Base-by-base conservation (phyloP, 2,888 invertebrate species). In the Scaptomyza reducta region DNA sequence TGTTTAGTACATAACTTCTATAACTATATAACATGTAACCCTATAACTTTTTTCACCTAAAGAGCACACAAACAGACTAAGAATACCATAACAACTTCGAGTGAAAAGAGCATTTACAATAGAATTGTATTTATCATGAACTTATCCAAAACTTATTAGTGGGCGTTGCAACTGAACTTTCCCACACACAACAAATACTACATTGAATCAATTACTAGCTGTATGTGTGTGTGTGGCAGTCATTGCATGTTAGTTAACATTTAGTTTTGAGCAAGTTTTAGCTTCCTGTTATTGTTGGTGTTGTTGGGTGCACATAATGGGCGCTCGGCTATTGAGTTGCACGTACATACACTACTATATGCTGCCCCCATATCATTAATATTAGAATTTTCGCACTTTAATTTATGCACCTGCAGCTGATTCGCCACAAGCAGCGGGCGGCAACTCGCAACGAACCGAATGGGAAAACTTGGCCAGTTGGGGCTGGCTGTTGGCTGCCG, bases 121-220 rank as follows among this genome's bases (percentile, higher is more conserved):
- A 63, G 74, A 80, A 83, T 77, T 70, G 87, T 77, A 84, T 80
- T 77, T 79, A 70, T 59, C 60, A 71, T 44, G 58, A 45, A 53
- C 50, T 59, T 49, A 55, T 49, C 38, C 40, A n/a, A 10, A 49
- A 65, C 55, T 64, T 69, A 58, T 69, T 87, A 64, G 89, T 84
- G 85, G 82, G 82, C 82, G 89, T 84, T 84, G 85, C 87, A 83
- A 88, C 66, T 87, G 81, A 87, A 83, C 89, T 88, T 83, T 83
- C 82, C 82, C 89, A 82, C 85, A 82, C 81, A 66, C 74, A 66
- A 65, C 66, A 54, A 49, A 45, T 50, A 50, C 72, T 49, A 50
- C 72, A 85, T 67, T 84, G 85, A 88, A 87, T 88, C 87, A 83
- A 83, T 82, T 82, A 81, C 66, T 42, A 33, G 49, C 9, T 62